Base-by-base conservation (phyloP, 2,113 vertebrate genomes). In the Pteropus alecto region DNA sequence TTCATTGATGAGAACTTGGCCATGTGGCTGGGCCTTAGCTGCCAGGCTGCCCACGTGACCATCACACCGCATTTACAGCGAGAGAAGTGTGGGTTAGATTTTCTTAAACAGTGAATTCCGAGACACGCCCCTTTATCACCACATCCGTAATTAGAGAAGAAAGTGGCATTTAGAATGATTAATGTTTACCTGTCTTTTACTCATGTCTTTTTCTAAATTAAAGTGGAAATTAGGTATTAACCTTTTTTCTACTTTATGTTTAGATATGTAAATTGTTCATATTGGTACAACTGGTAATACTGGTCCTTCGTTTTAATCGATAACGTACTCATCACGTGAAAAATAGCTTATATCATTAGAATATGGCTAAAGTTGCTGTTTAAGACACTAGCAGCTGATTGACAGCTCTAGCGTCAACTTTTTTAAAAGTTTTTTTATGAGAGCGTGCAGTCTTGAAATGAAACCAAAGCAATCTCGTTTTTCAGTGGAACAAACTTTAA, bases 141-240 rank as follows among this genome's bases (percentile, higher is more conserved):
- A 33, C 21, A 18, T 81, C 38, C 68, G 73, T 78, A n/a, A 83
- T 85, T 46, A 89, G 65, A 83, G 56, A 76, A 60, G 24, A 24
- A 77, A 88, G 16, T 83, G 70, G 9, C 71, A 86, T 92, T 96
- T 88, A 76, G 54, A 63, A n/a, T 87, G 43, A 90, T 54, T 76
- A 67, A 46, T 90, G 15, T 94, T 93, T 87, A 70, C 33, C 4
- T 90, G 54, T 38, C 48, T 87, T 93, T 94, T 93, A 83, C 51
- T 76, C 12, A 67, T 63, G 15, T 71, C 28, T 65, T 67, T 87
- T 91, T 70, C 24, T 38, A 92, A 61, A 89, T 65, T 79, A 68
- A 94, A 92, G 73, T 96, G 74, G 13, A 78, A 93, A 63, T 83
- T 95, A 24, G 19, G 51, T 85, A 76, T 87, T 73, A 84, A 73